These are phyloP conservation scores for Leptodactylus fallax DNA, from an alignment of 2,797 vertebrate genomes.

Conservation along the genomic window DNA sequence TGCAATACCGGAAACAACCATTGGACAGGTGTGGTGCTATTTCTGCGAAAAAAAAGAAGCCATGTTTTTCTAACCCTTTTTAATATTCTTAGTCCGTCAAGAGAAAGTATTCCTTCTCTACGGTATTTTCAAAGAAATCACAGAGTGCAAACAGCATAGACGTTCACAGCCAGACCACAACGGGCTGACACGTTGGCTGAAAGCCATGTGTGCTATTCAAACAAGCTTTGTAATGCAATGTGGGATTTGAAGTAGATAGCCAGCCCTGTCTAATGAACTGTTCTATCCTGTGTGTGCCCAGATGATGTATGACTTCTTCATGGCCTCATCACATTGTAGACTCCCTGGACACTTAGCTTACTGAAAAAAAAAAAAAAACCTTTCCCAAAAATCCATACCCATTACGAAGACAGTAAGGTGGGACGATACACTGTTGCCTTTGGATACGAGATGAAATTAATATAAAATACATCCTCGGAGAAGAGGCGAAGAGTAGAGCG, in stretches of 20 bases:
- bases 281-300: constrained; percentile 57
- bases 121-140: background rate
- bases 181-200: constrained; percentile 30
- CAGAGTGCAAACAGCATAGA: constrained; percentile 2
- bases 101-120: background rate
- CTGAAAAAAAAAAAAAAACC: constrained; percentile 52
- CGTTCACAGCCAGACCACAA: constrained; percentile 30
- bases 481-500: background rate
- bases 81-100: background rate
- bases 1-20: too few species aligned
- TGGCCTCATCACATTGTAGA: constrained; percentile 57
- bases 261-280: constrained; percentile 61
- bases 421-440: constrained; percentile 14
- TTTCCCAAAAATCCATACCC: constrained; percentile 54
- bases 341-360: constrained; percentile 50
- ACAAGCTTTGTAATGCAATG: constrained; percentile 62
- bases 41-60: too few species aligned
- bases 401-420: constrained; percentile 32
- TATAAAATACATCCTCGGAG: constrained; percentile 30
- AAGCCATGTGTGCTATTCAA: constrained; percentile 55
- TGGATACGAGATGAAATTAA: constrained; percentile 42
- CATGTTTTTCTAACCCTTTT: background rate
- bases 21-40: too few species aligned
- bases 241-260: constrained; percentile 60
- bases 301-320: constrained; percentile 62